Percentiles rank a stretch among this genome's conserved stretches.
These are phyloP conservation scores for Cotesia typhae DNA, from an alignment of 1,140 invertebrate genomes.

Conservation along the genomic window DNA sequence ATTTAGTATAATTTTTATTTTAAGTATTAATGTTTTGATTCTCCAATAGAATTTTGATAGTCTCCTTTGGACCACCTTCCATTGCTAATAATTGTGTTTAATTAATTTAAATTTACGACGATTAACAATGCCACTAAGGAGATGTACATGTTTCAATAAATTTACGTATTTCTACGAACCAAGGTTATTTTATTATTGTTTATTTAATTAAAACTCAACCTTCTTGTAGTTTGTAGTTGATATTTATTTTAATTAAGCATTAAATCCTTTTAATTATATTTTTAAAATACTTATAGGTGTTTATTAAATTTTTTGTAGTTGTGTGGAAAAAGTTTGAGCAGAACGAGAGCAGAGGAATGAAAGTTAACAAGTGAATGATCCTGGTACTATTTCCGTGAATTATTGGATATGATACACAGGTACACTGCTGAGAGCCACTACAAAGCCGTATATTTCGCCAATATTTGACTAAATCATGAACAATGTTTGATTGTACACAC, in stretches of 20 bases:
- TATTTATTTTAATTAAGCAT: background rate
- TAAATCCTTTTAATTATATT: background rate
- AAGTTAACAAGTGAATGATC: conserved; percentile 49
- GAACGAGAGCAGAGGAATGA: background rate
- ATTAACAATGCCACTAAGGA: conserved; percentile 39
- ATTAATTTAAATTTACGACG: background rate
- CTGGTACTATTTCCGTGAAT: conserved; percentile 59
- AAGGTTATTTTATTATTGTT: conserved; percentile 17
- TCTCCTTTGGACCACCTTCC: conserved; percentile 3
- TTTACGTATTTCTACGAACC: conserved; percentile 63
- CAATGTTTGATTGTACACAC: conserved; percentile 64
- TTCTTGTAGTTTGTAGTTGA: background rate
- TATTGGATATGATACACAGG: conserved; percentile 61
- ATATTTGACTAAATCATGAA: conserved; percentile 68
- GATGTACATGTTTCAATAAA: conserved; percentile 65
- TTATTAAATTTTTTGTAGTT: background rate
- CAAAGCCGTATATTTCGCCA: conserved; percentile 66
- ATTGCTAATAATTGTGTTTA: background rate
- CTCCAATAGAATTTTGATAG: background rate
- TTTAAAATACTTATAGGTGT: background rate
- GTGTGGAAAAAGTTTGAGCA: background rate
- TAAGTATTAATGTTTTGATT: background rate
- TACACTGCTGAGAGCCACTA: conserved; percentile 56
- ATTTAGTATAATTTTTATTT: conserved; percentile 12
- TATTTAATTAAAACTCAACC: background rate